phyloP scores from a whole-genome alignment of 2,113 vertebrate genomes.

The Daphoenositta chrysoptera region DNA sequence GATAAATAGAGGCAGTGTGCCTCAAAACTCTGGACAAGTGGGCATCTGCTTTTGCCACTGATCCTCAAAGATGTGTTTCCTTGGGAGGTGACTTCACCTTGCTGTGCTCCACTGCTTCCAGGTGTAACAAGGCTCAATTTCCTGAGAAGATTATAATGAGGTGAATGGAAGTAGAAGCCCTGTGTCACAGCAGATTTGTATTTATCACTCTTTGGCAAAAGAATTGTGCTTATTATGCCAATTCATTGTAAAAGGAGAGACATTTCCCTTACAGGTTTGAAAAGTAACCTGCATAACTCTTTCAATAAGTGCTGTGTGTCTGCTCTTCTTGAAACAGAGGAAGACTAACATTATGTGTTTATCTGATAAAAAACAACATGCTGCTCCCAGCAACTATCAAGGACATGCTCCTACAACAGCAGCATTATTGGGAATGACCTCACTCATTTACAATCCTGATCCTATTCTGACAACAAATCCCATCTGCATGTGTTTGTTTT shows the following conservation, averaged over 20 bases:
- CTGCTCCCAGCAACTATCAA: constrained; percentile 23
- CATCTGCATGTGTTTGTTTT: constrained; percentile 58
- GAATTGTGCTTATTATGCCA: neutral
- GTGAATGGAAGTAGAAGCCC: neutral
- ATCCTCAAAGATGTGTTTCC: neutral
- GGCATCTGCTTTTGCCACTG: neutral
- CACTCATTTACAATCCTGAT: constrained; percentile 39
- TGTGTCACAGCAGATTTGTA: neutral
- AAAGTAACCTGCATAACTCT: neutral
- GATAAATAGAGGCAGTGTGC: neutral
- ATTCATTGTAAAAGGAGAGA: neutral
- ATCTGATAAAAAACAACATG: constrained; percentile 6
- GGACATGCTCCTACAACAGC: neutral
- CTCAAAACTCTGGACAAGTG: neutral
- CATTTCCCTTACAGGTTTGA: neutral
- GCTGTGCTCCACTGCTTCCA: neutral
- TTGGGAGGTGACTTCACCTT: neutral
- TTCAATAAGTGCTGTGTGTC: neutral
- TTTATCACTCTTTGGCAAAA: neutral
- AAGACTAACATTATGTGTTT: constrained; percentile 20
- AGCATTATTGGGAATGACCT: constrained; percentile 45
- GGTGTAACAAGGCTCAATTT: neutral
- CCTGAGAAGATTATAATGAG: neutral
- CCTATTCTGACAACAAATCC: constrained; percentile 57
- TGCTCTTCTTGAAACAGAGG: neutral